Base-by-base conservation (phyloP, 2,113 vertebrate species). In the Mugil cephalus region DNA sequence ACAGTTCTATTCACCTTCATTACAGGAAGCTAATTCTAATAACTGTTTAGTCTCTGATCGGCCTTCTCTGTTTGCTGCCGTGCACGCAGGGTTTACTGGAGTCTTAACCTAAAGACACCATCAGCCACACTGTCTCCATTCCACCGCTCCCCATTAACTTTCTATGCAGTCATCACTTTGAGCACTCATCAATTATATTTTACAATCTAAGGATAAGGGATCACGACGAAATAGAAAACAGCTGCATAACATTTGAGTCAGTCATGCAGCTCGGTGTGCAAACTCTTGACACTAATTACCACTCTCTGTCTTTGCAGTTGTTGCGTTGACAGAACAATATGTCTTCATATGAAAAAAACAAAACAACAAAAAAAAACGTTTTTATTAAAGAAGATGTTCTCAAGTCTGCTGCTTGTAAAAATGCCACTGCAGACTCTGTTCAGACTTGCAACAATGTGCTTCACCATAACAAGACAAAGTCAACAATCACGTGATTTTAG, bases 31-130 rank as follows among this genome's bases (percentile, higher is more conserved):
- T 89, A 89, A 88, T 89, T 54, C 39, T 89, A 91, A 91, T 90
- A 52, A 89, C 85, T 92, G 87, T 86, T 92, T 91, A 85, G 77
- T 84, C 76, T 88, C 79, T 83, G 75, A 84, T 91, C 71, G 54
- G 48, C 21, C 55, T 59, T 84, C 30, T 83, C 46, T 78, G 72
- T 85, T 81, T 83, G 77, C 69, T 63, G 24, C 65, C 17, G 47
- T 88, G 85, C 86, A 91, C 82, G 78, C 73, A 73, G 67, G 60
- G 50, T 74, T 89, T 89, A 86, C 54, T 43, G 52, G 48, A 77
- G 84, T 83, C 84, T 88, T 89, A 87, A 91, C 86, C 85, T 46
- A 69, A 82, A 90, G 87, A 77, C 84, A 77, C 55, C 62, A 46
- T 74, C 81, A 86, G 86, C 81, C 86, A 66, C 13, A 10, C 78